Evolutionary conservation across 1,140 invertebrate genomes (phyloP).

Genomic region (Tetraneura akinire): DNA sequence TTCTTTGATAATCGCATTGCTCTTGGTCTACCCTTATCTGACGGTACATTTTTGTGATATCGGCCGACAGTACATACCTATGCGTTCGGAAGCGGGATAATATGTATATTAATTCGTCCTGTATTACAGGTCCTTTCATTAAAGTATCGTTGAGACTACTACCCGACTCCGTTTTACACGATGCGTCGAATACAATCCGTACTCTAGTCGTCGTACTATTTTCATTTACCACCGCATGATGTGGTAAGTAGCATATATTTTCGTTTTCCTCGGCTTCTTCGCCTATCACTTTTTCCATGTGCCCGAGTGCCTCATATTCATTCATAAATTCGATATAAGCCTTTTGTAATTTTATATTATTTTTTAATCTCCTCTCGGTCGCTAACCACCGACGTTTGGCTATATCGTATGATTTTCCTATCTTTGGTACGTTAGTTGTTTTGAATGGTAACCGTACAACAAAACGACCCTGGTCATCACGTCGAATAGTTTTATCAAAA

Average conservation of each 20-base stretch:
- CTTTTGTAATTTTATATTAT: not conserved
- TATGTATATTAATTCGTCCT: slow-evolving; percentile 1
- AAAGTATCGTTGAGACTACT: slow-evolving; percentile 53
- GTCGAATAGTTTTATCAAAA: not conserved
- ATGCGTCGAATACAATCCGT: no score
- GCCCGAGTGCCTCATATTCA: not conserved
- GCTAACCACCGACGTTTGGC: not conserved
- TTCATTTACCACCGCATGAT: slow-evolving; percentile 55
- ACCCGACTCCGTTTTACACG: not conserved
- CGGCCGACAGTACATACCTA: not conserved
- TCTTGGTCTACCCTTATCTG: slow-evolving; percentile 2
- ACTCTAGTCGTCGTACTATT: no score
- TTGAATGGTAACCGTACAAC: slow-evolving; percentile 12
- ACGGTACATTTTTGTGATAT: slow-evolving; percentile 15
- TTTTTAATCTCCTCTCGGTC: not conserved
- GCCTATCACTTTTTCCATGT: not conserved
- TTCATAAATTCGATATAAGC: not conserved
- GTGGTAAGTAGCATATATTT: slow-evolving; percentile 53
- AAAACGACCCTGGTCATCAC: not conserved
- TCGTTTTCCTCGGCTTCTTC: not conserved
- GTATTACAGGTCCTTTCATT: not conserved
- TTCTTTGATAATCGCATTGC: slow-evolving; percentile 55
- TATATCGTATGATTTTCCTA: not conserved
- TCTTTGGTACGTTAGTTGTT: not conserved
- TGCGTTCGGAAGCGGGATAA: not conserved